phyloP scores from a whole-genome alignment of 2,113 vertebrate species.

The Ailurus styani region DNA sequence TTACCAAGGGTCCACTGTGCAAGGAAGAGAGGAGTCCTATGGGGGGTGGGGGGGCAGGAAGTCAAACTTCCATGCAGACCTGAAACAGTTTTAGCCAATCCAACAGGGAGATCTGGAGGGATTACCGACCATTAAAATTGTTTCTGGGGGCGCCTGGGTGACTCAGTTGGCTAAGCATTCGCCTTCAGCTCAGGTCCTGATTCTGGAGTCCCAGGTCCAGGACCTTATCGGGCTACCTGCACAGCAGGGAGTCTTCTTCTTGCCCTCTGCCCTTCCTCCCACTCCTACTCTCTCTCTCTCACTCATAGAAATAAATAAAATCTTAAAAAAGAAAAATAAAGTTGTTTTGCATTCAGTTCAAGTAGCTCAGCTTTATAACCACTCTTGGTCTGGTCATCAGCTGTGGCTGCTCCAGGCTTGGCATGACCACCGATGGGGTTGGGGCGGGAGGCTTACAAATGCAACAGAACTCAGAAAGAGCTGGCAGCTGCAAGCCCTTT shows the following conservation, averaged over 20 bases:
- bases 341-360: not conserved
- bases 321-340: not conserved
- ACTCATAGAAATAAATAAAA: not conserved
- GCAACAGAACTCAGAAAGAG: not conserved
- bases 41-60: not conserved
- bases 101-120: not conserved
- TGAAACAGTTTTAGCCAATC: not conserved
- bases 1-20: not conserved
- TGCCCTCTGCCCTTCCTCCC: too few relatives aligned
- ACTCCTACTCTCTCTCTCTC: too few relatives aligned
- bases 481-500: not conserved
- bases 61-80: not conserved
- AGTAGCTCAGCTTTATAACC: not conserved
- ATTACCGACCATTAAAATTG: not conserved
- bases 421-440: too few relatives aligned
- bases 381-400: not conserved
- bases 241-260: too few relatives aligned
- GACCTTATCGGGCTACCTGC: too few relatives aligned
- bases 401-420: not conserved
- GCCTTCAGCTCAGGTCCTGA: not conserved
- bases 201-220: not conserved
- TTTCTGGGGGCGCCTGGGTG: not conserved
- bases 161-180: not conserved
- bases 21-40: not conserved
- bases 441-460: accelerated